Evolutionary conservation across 1,140 invertebrate species (phyloP).

Genomic region (Calliphora vicina): DNA sequence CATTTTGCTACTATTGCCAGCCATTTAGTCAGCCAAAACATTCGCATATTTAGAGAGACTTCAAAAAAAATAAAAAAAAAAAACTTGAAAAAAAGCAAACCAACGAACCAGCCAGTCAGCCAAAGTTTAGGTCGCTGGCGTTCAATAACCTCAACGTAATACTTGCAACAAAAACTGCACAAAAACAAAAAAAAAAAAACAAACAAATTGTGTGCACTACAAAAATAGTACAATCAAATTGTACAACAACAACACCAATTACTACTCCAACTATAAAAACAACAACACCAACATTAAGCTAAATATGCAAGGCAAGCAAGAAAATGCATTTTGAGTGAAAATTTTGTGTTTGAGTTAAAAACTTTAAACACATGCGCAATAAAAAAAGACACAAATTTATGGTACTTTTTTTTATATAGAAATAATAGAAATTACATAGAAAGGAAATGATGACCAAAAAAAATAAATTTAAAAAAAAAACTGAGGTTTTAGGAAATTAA

Average conservation of each 20-base stretch:
- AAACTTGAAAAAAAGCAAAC: conserved; percentile 34
- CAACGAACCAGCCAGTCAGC: not conserved
- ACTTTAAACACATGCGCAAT: not conserved
- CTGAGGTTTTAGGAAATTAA: no score
- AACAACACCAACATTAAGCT: conserved; percentile 27
- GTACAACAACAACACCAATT: conserved; percentile 47
- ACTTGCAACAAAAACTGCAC: conserved; percentile 26
- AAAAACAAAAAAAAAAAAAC: not conserved
- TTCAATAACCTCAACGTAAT: conserved; percentile 56
- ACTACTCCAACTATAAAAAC: no score
- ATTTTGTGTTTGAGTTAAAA: not conserved
- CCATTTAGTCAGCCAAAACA: conserved; percentile 48
- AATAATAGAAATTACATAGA: no score
- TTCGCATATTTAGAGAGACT: conserved; percentile 44
- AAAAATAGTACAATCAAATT: conserved; percentile 42
- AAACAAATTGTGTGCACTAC: conserved; percentile 41
- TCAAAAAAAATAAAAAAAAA: not conserved
- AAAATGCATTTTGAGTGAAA: conserved; percentile 42
- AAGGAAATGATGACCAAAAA: no score
- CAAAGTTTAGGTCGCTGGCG: conserved; percentile 61
- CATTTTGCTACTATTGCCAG: conserved; percentile 22
- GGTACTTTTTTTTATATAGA: no score
- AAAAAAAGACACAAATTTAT: no score
- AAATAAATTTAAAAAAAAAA: no score
- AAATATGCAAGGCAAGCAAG: conserved; percentile 9